Evolutionary conservation across 2,797 vertebrate genomes (phyloP), one percentile per base, ranked within the genome.

Genomic region (Fistularia tabacaria): DNA sequence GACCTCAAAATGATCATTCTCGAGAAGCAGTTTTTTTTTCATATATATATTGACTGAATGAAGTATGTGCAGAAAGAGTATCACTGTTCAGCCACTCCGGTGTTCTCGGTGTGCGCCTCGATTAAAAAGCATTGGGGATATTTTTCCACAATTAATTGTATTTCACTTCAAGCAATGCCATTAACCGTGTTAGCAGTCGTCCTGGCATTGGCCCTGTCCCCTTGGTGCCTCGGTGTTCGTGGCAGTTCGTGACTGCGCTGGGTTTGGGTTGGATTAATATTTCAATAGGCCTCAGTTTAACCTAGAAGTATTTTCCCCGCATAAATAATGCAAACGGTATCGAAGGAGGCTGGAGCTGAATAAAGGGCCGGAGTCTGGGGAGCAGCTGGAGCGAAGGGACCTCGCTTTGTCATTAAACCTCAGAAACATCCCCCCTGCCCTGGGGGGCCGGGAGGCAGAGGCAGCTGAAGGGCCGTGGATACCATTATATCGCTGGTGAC

Each of bases 271-370:
- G 40, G 66, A 88, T 92, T 62, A 89, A 92, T 92, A 91, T 91
- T 92, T 88, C 73, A 91, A 52, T 36, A 80, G 71, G 79, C 78
- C 82, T 90, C 62, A 75, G 80, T 77, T 85, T 85, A 84, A 83
- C 80, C 83, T 87, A 83, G 71, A 86, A 90, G 88, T 90, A 77
- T 89, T 90, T 90, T 83, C 84, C 82, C 76, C 66, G 48, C 75
- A 89, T 91, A 75, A 90, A 91, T 92, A 89, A 90, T 91, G 81
- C 76, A 91, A 66, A 11, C 42, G 64, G 57, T 81, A 82, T 87
- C 81, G 84, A 71, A 82, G 63, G 83, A 87, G 82, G 77, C 78
- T 74, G 70, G 70, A 41, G 62, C 72, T 76, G 73, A 72, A 76
- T 73, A 68, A 69, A 75, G 74, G 67, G 62, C 46, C 0, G 8